A percentile compares a stretch with the other conserved stretches of the same genome.
These are phyloP conservation scores for Sebastes kiyomatsui DNA, from an alignment of 2,797 vertebrate species.

Conservation along the genomic window DNA sequence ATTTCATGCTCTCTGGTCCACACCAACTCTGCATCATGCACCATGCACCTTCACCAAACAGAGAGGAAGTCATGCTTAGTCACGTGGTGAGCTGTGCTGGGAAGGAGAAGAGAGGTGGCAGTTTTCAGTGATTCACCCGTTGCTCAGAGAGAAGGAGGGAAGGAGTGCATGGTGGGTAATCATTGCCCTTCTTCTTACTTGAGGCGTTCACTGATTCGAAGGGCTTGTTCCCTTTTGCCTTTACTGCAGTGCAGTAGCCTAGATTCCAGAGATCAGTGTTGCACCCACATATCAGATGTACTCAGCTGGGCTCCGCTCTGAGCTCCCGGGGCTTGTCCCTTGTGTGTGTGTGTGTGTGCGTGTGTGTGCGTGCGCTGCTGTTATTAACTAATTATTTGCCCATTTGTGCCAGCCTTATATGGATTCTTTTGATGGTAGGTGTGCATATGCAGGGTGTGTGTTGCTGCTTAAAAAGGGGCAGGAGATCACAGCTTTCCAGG, in stretches of 20 bases:
- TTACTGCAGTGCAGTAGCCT: conserved; percentile 74
- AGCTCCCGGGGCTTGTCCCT: conserved; percentile 51
- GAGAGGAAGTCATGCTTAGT: conserved; percentile 55
- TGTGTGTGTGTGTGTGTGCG: background rate
- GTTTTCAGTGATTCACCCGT: conserved; percentile 49
- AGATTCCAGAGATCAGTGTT: conserved; percentile 53
- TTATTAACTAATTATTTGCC: background rate
- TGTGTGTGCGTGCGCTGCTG: background rate
- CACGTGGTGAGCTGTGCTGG: conserved; percentile 38
- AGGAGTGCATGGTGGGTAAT: conserved; percentile 54
- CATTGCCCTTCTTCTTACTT: conserved; percentile 51
- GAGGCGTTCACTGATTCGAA: conserved; percentile 54
- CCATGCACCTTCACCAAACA: conserved; percentile 46
- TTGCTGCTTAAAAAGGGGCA: conserved; percentile 12
- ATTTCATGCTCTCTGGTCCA: conserved; percentile 64
- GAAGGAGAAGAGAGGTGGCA: conserved; percentile 21
- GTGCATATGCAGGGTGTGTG: background rate
- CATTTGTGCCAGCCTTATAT: background rate
- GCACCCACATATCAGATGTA: conserved; percentile 62
- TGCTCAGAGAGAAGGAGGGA: conserved; percentile 23
- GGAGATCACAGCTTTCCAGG: conserved; percentile 56
- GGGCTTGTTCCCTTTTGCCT: conserved; percentile 51
- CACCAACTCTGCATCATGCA: conserved; percentile 48
- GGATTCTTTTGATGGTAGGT: background rate
- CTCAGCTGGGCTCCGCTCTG: conserved; percentile 51